Evolutionary conservation across 2,888 invertebrate species (phyloP).

Genomic region (Tetropium fuscum): DNA sequence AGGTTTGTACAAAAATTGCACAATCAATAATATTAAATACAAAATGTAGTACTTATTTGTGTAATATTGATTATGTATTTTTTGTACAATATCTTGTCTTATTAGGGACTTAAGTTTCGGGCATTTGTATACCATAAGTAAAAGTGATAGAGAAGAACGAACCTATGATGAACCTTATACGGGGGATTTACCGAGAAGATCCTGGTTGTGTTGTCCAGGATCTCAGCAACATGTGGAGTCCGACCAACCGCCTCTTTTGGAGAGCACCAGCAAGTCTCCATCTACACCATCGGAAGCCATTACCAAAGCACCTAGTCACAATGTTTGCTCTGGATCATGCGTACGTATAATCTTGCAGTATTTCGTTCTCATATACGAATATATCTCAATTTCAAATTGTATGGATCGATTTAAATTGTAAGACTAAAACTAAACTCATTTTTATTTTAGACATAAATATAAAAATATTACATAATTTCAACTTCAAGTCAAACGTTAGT

Average conservation of each 20-base stretch:
- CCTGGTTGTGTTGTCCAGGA: constrained; percentile 68
- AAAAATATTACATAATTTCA: too few relatives aligned
- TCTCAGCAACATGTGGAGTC: constrained; percentile 58
- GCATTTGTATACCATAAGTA: constrained; percentile 68
- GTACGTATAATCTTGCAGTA: constrained; percentile 54
- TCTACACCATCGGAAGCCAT: constrained; percentile 52
- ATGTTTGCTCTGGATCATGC: constrained; percentile 55
- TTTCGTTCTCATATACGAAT: too few relatives aligned
- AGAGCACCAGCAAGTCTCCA: constrained; percentile 50
- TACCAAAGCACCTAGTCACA: constrained; percentile 54
- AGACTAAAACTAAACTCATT: too few relatives aligned
- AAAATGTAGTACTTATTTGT: neutral
- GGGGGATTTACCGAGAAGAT: constrained; percentile 63
- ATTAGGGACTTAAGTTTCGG: constrained; percentile 58
- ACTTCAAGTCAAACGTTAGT: too few relatives aligned
- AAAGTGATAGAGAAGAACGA: constrained; percentile 60
- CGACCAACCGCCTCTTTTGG: constrained; percentile 61
- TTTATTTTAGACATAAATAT: too few relatives aligned
- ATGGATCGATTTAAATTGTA: too few relatives aligned
- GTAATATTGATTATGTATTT: neutral
- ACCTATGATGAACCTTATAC: constrained; percentile 65
- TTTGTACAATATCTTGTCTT: constrained; percentile 12
- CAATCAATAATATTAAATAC: neutral
- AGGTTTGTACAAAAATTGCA: constrained; percentile 30
- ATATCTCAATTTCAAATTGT: too few relatives aligned